Evolutionary conservation across 2,797 vertebrate genomes (phyloP).

Genomic region (Paguma larvata): DNA sequence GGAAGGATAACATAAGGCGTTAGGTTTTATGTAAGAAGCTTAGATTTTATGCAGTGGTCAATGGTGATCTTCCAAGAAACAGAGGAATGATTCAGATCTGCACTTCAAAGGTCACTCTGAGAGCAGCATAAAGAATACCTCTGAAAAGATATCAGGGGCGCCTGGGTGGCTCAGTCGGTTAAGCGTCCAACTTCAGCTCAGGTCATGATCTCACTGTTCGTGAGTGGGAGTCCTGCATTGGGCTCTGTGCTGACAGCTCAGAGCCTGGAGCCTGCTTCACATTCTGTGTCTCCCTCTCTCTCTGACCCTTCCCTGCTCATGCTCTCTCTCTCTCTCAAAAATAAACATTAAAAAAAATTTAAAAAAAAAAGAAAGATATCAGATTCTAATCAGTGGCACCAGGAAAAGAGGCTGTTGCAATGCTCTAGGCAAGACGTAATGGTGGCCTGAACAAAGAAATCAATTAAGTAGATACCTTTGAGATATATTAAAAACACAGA

Average conservation of each 20-base stretch:
- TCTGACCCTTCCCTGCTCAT: too few relatives aligned
- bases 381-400: neutral
- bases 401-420: neutral
- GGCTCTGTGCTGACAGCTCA: too few relatives aligned
- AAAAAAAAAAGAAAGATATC: neutral
- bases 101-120: neutral
- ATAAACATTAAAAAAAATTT: too few relatives aligned
- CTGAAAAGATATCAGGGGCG: neutral
- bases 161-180: too few relatives aligned
- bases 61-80: neutral
- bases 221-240: too few relatives aligned
- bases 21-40: neutral
- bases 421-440: neutral
- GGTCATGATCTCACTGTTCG: too few relatives aligned
- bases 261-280: too few relatives aligned
- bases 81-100: neutral
- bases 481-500: neutral
- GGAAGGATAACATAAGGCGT: neutral
- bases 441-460: neutral
- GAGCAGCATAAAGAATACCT: neutral
- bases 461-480: neutral
- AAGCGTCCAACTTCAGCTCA: too few relatives aligned
- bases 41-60: neutral
- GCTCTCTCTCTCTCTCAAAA: too few relatives aligned
- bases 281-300: too few relatives aligned